Base-by-base conservation (phyloP, 2,113 vertebrate species). In the Mus spicilegus region DNA sequence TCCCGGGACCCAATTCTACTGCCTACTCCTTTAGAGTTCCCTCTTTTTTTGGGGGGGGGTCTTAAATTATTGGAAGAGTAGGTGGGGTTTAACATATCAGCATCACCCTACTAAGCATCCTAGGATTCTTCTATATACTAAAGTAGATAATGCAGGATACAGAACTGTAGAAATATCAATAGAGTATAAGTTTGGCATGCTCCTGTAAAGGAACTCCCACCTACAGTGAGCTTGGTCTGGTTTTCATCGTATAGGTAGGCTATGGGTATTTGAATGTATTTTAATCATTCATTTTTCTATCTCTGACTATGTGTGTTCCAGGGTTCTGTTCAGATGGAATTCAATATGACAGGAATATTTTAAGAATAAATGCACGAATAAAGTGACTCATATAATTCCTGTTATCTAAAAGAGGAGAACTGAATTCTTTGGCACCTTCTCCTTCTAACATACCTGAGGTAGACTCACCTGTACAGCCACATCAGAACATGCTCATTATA, bases 391-490 rank as follows among this genome's bases (percentile, higher is more conserved):
- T 33, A 46, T 26, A 0, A 80, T 70, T 87, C 14, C 5, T 42
- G 56, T 84, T 76, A 39, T 69, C 39, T 91, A 61, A 82, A 39
- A 56, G 36, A 82, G 22, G 24, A 63, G 54, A 94, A 80, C 4
- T 87, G 10, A n/a, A n/a, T 78, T 90, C 33, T 88, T n/a, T 46
- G 36, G 20, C n/a, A 17, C 56, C 61, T 96, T 90, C 54, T 96
- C 33, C 61, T 63, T 85, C 82, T 30, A 86, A 39, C n/a, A 76
- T 7, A 89, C n/a, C 22, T 28, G 58, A 69, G 17, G 19, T 16
- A 93, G 30, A 65, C 16, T 75, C 56, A 39, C 54, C 36, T 24
- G 6, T 14, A 82, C 22, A 39, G 56, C 22, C 69, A 82, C 5
- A 51, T 81, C 61, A 56, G 17, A 19, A 26, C 51, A 33, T 30